Percentiles rank a stretch among this genome's conserved stretches.
Conservation (phyloP, 2,797 vertebrate genomes). For the Lindbergichthys nudifrons region DNA sequence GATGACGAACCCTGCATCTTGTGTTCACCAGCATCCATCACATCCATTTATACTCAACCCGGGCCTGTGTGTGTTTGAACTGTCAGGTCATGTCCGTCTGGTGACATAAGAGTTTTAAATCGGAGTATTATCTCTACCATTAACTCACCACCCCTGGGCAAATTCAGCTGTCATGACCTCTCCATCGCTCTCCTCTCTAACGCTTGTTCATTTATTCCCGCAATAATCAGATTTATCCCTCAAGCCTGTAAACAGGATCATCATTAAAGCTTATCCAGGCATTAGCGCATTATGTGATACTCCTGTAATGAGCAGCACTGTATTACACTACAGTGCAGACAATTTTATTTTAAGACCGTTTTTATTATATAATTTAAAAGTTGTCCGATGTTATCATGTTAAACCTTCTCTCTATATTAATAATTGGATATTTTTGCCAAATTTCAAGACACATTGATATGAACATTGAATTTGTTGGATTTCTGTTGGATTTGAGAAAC, state of each 20-base stretch:
- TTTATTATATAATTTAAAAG: neutral
- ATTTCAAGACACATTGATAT: neutral
- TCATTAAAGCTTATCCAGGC: constrained; percentile 39
- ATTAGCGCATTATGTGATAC: constrained; percentile 21
- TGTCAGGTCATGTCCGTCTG: constrained; percentile 24
- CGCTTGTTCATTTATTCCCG: neutral
- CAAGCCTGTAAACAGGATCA: constrained; percentile 48
- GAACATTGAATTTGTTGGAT: too few relatives aligned
- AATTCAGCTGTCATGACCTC: constrained; percentile 5
- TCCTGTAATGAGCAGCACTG: constrained; percentile 3
- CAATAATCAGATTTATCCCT: constrained; percentile 55
- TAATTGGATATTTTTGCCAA: neutral
- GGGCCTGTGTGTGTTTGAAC: neutral
- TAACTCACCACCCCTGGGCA: constrained; percentile 35
- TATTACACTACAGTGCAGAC: neutral
- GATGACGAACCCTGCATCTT: neutral
- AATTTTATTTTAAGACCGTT: neutral
- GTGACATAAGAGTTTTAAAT: constrained; percentile 59
- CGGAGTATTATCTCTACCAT: constrained; percentile 46
- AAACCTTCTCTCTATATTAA: neutral
- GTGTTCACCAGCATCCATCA: neutral
- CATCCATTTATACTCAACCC: neutral
- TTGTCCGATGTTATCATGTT: too few relatives aligned
- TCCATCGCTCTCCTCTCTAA: neutral
- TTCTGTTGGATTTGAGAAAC: neutral